These are phyloP conservation scores for Papilio helenus DNA, from an alignment of 1,140 invertebrate species.

Conservation along the genomic window DNA sequence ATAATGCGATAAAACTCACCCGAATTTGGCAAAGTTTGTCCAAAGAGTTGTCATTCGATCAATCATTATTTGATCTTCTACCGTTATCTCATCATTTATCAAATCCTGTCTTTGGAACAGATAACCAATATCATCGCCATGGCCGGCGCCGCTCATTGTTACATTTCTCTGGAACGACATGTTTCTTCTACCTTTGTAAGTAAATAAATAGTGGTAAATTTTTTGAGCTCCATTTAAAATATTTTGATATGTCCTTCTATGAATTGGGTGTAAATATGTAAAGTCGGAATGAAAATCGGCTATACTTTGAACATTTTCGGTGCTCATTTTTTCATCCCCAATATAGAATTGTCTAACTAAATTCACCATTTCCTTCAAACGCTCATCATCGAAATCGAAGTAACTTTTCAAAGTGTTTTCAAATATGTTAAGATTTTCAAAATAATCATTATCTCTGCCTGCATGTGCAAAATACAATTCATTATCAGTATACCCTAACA, in stretches of 20 bases:
- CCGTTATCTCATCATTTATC: slow-evolving; percentile 32
- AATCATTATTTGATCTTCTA: slow-evolving; percentile 51
- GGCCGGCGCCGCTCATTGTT: slow-evolving; percentile 41
- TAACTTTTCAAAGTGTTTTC: slow-evolving; percentile 41
- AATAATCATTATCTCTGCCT: slow-evolving; percentile 40
- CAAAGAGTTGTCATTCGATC: slow-evolving; percentile 60
- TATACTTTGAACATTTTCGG: slow-evolving; percentile 42
- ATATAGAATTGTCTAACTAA: slow-evolving; percentile 53
- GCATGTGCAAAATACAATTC: slow-evolving; percentile 42
- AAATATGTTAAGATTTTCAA: slow-evolving; percentile 44
- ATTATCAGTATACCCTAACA: slow-evolving; percentile 51
- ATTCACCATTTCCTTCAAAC: slow-evolving; percentile 37
- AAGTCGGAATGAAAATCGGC: slow-evolving; percentile 53
- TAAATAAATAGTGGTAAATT: slow-evolving; percentile 56
- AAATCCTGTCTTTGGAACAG: slow-evolving; percentile 46
- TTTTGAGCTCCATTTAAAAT: slow-evolving; percentile 48
- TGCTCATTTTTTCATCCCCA: slow-evolving; percentile 47
- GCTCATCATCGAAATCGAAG: slow-evolving; percentile 45
- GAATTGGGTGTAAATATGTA: slow-evolving; percentile 51
- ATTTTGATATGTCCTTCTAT: slow-evolving; percentile 51
- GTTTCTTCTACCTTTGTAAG: slow-evolving; percentile 53
- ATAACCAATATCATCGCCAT: slow-evolving; percentile 55
- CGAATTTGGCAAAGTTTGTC: slow-evolving; percentile 61
- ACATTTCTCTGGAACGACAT: slow-evolving; percentile 37
- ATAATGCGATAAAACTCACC: slow-evolving; percentile 51